Conservation (phyloP, 2,113 vertebrate species). For the Heterochromis multidens region DNA sequence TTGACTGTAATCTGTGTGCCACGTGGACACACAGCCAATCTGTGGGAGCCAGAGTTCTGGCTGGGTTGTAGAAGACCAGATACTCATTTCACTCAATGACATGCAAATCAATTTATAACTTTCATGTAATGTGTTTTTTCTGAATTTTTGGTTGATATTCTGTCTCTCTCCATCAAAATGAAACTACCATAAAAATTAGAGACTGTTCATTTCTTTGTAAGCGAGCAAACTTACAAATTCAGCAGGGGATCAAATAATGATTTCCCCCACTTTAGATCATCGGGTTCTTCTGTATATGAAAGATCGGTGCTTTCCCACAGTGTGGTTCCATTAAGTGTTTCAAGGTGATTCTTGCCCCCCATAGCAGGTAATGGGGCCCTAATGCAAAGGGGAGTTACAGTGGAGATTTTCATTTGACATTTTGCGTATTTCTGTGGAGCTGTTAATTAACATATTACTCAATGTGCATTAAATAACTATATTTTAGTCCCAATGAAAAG, state of each 20-base stretch:
- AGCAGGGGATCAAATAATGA: too few relatives aligned
- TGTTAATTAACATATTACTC: background rate
- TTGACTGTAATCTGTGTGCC: too few relatives aligned
- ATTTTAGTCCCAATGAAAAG: background rate
- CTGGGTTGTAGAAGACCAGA: too few relatives aligned
- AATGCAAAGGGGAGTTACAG: background rate
- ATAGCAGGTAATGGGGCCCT: background rate
- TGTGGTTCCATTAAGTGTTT: background rate
- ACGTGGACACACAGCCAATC: too few relatives aligned
- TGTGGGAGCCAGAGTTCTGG: too few relatives aligned
- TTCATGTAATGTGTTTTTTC: too few relatives aligned
- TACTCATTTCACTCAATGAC: too few relatives aligned
- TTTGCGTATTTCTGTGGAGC: background rate
- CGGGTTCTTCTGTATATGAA: background rate
- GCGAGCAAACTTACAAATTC: too few relatives aligned
- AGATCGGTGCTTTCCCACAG: background rate
- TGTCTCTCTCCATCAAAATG: background rate
- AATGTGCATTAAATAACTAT: background rate
- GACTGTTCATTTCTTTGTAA: background rate
- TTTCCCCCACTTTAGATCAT: background rate
- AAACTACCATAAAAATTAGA: background rate
- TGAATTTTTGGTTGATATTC: too few relatives aligned
- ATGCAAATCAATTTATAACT: too few relatives aligned
- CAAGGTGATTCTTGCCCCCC: background rate
- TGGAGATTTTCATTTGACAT: background rate